Base-by-base conservation (phyloP, 2,888 invertebrate genomes). In the Ceraclea dissimilis region DNA sequence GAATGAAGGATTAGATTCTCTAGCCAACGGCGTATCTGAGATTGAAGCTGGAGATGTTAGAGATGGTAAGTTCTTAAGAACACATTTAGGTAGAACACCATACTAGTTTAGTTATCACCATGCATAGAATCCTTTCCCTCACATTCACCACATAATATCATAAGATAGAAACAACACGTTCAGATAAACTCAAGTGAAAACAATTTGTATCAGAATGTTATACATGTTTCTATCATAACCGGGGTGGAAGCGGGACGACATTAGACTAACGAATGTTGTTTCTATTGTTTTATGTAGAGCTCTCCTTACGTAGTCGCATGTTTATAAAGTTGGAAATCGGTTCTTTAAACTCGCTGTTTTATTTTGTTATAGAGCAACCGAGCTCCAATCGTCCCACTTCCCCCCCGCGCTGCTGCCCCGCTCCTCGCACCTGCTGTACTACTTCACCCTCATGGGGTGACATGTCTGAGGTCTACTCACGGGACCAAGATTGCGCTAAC, bases 21-120 rank as follows among this genome's bases (percentile, higher is more conserved):
- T 92, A 69, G 87, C 85, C 60, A 85, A 84, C 70, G 93, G 90
- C 46, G 80, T 90, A 52, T 89, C 86, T 43, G 95, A 95, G 76
- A 93, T 96, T 63, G 93, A 95, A 76, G 95, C 94, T 26, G 93
- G 93, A 8, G 93, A 94, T 73, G 80, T 95, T 62, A 80, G 92
- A 71, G 93, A 93, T 74, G 93, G 93, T 93, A 79, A 77, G 77
- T 16, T 39, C 13, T 13, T 13, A 8, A n/a, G 13, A 8, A 39
- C 39, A 16, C 13, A n/a, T 22, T 52, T 31, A 49, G 47, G 22
- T 44, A 22, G 31, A 49, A 43, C 57, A 52, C 44, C 19, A 43
- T 16, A 6, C 21, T 26, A 31, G 49, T 49, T 33, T 33, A 54
- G 39, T 18, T 34, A 17, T 39, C 51, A 57, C 46, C 51, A 56